phyloP scores from a whole-genome alignment of 2,888 invertebrate genomes.

The Pollenia griseotomentosa region DNA sequence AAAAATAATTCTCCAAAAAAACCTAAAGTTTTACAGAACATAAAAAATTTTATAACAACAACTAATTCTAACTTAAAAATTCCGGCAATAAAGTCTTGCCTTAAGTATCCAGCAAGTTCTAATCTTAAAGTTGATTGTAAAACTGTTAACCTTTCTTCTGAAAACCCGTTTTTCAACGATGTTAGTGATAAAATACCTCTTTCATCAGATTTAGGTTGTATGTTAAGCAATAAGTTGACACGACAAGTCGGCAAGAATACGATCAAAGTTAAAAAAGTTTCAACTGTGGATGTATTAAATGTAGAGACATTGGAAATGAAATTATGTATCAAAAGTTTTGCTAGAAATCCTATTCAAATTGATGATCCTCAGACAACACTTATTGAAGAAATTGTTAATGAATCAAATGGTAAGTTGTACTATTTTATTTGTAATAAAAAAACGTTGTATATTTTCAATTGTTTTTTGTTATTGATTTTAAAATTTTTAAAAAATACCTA shows the following conservation, averaged over 20 bases:
- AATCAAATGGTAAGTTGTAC: background rate
- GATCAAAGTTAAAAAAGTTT: background rate
- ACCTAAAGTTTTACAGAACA: conserved; percentile 3
- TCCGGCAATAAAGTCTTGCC: background rate
- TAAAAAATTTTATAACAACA: background rate
- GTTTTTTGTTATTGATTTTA: background rate
- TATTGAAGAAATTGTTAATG: background rate
- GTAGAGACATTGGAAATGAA: conserved; percentile 6
- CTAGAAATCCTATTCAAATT: conserved; percentile 13
- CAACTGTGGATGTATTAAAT: background rate
- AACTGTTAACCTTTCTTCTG: background rate
- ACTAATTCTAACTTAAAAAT: background rate
- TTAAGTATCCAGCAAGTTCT: background rate
- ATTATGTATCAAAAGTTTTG: background rate
- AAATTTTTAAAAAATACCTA: too few relatives aligned
- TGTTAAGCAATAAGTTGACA: background rate
- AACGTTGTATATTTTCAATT: background rate
- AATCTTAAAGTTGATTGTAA: background rate
- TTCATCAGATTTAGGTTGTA: background rate
- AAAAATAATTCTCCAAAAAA: background rate
- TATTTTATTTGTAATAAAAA: too few relatives aligned
- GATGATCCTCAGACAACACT: background rate
- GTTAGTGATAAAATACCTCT: background rate
- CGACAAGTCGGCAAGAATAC: background rate
- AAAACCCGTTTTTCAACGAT: background rate